phyloP scores from a whole-genome alignment of 2,113 vertebrate species.

The Variabilichromis moorii region DNA sequence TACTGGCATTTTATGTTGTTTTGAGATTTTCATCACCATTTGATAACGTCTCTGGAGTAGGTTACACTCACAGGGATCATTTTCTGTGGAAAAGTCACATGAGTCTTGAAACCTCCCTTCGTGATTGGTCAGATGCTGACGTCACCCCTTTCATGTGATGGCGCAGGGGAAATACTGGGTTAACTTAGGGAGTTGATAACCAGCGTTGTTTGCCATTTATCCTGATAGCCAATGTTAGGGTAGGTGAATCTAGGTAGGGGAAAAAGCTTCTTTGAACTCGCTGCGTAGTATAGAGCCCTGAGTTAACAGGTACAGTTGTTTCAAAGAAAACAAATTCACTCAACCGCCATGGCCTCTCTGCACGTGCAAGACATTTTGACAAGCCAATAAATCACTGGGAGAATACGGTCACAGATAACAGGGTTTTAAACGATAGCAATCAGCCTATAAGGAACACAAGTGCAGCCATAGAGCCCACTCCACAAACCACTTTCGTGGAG shows the following conservation, averaged over 20 bases:
- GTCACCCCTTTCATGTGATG: neutral
- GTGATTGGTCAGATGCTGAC: neutral
- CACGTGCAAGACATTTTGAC: neutral
- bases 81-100: neutral
- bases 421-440: neutral
- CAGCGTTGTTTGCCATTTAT: neutral
- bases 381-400: neutral
- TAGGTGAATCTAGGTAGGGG: neutral
- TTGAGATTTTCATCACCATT: neutral
- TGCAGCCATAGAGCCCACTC: neutral
- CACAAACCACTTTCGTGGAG: neutral
- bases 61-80: neutral
- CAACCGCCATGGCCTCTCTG: neutral
- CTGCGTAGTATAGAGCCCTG: neutral
- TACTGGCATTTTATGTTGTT: neutral
- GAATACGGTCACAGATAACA: neutral
- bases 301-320: neutral
- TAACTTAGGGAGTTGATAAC: neutral
- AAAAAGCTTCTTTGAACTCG: neutral
- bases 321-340: neutral
- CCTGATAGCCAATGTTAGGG: neutral
- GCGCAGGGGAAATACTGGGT: neutral
- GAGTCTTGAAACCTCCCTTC: neutral
- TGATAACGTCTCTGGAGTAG: neutral
- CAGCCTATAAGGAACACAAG: neutral